Evolutionary conservation across 2,113 vertebrate genomes (phyloP), one percentile per base, ranked within the genome.

Genomic region (Heteronetta atricapilla): DNA sequence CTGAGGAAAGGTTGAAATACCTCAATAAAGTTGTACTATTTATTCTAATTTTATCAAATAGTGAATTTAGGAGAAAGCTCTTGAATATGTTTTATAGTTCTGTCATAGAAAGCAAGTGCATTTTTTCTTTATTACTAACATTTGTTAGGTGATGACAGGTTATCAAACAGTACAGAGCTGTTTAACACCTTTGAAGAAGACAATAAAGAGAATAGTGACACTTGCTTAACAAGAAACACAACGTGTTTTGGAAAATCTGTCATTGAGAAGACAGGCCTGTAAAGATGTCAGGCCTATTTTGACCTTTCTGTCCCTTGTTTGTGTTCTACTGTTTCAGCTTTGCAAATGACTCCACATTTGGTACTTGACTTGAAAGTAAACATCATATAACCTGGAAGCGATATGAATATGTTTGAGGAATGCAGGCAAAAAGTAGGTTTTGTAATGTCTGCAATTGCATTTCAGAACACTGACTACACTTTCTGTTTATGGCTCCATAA

Each of bases 61-160:
- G 6, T 63, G 73, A 75, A 81, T 86, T 64, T 52, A 42, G 8
- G 29, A 46, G 67, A 88, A 88, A 85, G 44, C 25, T 78, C 60
- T 73, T 29, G 8, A 44, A 23, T 78, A 59, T 82, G 60, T 64
- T 96, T 93, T 84, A 72, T 84, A 82, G 38, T 36, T n/a, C 72
- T 79, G 44, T 90, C 76, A 81, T 28, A 18, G 23, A 88, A 87
- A 91, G n/a, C 73, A 59, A n/a, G 85, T 73, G 67, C 85, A 55
- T 86, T 62, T 72, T 92, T 88, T 89, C 72, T 95, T 92, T 96
- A 53, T 89, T 96, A 28, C 42, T 73, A 69, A 69, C 70, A 31
- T 95, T 96, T 96, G 95, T 81, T 86, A 34, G 36, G 26, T 52
- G 92, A 81, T 87, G 94, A 89, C 78, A 91, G 64, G 48, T 86